Conservation (phyloP, 2,797 vertebrate species). For the Fundulus diaphanus region DNA sequence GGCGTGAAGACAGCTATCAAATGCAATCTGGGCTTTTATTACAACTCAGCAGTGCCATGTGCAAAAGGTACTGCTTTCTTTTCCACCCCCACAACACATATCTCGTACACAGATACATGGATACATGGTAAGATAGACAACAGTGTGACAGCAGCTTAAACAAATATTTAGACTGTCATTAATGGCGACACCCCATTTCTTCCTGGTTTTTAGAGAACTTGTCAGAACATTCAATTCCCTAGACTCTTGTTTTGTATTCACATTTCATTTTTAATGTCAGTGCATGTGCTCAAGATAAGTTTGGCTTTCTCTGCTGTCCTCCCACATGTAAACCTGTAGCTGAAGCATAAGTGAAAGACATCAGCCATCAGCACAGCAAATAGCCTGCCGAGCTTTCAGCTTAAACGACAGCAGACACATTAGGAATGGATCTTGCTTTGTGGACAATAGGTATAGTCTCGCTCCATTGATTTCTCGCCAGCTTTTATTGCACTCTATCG, state of each 20-base stretch:
- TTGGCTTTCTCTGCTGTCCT: background rate
- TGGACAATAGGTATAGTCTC: constrained; percentile 76
- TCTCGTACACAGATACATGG: background rate
- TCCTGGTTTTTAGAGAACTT: too few relatives aligned
- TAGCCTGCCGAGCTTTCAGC: constrained; percentile 53
- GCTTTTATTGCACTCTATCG: constrained; percentile 79
- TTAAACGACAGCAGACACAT: constrained; percentile 71
- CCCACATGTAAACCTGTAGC: constrained; percentile 14
- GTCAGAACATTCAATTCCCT: too few relatives aligned
- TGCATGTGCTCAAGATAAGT: background rate
- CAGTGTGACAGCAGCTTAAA: background rate
- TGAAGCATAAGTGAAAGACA: constrained; percentile 41
- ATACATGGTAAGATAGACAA: background rate
- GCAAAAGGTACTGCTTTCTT: background rate
- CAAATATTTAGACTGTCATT: background rate
- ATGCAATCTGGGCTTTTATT: background rate
- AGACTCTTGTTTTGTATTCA: background rate
- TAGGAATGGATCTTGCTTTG: constrained; percentile 71
- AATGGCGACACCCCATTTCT: background rate
- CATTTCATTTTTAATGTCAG: background rate
- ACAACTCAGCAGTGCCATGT: background rate
- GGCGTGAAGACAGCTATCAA: background rate
- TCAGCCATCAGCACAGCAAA: constrained; percentile 57
- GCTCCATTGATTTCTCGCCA: constrained; percentile 78
- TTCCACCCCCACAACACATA: background rate